Conservation (phyloP, 2,113 vertebrate genomes). For the Misgurnus anguillicaudatus region DNA sequence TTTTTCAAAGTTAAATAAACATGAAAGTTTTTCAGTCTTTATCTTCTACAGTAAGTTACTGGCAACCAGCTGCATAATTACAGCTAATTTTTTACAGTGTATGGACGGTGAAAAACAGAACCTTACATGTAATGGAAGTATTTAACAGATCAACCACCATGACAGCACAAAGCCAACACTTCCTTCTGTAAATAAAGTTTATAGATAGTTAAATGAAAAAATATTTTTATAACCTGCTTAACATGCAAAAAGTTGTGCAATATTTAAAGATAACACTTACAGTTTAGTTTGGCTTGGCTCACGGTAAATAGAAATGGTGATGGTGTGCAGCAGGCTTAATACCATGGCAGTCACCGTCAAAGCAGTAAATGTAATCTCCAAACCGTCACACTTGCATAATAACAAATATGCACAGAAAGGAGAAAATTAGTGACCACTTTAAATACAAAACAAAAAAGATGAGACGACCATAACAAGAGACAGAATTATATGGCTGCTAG, state of each 20-base stretch:
- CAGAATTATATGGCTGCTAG: no score
- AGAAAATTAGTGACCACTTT: background rate
- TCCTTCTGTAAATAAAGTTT: no score
- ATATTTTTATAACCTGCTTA: background rate
- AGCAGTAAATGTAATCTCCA: background rate
- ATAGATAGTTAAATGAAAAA: no score
- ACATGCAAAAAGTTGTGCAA: background rate
- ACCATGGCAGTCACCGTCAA: conserved; percentile 13
- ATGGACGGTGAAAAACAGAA: no score
- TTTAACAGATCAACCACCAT: no score
- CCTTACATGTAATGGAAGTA: background rate
- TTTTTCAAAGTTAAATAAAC: no score
- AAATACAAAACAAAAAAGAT: background rate
- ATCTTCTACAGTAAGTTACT: no score
- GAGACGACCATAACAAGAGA: no score
- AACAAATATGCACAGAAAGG: background rate
- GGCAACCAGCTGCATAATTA: no score
- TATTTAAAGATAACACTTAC: conserved; percentile 37
- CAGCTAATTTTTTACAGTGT: no score
- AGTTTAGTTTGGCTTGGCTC: conserved; percentile 41
- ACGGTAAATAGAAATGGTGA: conserved; percentile 13
- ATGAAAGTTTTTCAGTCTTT: no score
- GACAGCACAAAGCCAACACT: no score
- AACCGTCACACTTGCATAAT: conserved; percentile 3
- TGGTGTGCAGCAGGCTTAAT: conserved; percentile 22